phyloP scores from a whole-genome alignment of 1,140 invertebrate genomes.

The Heliconius nattereri region DNA sequence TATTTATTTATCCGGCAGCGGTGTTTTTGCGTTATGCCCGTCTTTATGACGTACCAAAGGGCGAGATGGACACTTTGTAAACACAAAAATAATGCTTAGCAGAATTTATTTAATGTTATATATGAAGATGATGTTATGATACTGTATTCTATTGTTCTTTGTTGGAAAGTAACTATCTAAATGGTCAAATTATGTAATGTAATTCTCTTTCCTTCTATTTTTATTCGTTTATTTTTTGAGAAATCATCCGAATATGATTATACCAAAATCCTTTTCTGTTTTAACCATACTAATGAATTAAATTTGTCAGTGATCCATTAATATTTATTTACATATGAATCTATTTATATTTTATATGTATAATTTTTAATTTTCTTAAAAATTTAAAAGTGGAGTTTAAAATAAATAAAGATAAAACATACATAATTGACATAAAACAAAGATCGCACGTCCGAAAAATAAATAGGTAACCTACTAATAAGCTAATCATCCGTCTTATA shows the following conservation, averaged over 20 bases:
- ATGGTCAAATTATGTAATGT: slow-evolving; percentile 19
- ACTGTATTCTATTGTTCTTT: background rate
- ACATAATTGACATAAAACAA: no score
- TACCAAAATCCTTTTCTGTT: no score
- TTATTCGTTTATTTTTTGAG: background rate
- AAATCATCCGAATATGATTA: no score
- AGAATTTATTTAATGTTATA: slow-evolving; percentile 22
- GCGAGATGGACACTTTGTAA: slow-evolving; percentile 41
- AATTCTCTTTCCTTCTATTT: background rate
- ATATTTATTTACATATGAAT: no score
- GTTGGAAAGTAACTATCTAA: background rate
- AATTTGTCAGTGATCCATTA: background rate
- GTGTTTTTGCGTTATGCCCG: slow-evolving; percentile 65
- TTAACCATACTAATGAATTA: background rate
- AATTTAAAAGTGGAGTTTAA: no score
- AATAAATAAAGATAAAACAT: no score
- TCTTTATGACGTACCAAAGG: slow-evolving; percentile 65
- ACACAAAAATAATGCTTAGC: slow-evolving; percentile 37
- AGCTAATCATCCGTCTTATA: background rate
- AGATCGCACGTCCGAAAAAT: no score
- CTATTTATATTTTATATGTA: no score
- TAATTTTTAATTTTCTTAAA: no score
- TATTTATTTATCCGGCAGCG: slow-evolving; percentile 74
- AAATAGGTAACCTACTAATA: no score
- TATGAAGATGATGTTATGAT: slow-evolving; percentile 21